Evolutionary conservation across 1,140 invertebrate species (phyloP).

Genomic region (Drosophila rufa): DNA sequence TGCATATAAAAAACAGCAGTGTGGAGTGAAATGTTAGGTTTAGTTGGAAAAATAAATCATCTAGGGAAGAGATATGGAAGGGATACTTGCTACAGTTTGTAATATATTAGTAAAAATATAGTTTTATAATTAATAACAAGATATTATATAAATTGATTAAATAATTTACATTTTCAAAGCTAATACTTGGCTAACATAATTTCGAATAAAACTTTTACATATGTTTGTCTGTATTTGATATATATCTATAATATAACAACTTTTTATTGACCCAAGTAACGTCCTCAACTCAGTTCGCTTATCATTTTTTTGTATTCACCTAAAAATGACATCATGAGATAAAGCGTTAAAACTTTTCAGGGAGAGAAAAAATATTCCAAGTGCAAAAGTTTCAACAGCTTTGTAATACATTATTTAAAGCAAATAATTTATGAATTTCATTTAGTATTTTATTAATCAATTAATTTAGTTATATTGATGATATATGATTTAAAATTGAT

Average conservation of each 20-base stretch:
- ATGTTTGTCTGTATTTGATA: too few species aligned
- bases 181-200: neutral
- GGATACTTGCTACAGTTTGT: neutral
- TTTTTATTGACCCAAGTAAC: neutral
- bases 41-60: neutral
- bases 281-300: slow-evolving; percentile 6
- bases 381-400: neutral
- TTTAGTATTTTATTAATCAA: too few species aligned
- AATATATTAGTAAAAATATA: neutral
- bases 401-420: too few species aligned
- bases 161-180: too few species aligned
- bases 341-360: neutral
- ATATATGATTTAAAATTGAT: too few species aligned
- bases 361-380: neutral
- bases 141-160: too few species aligned
- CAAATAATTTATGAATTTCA: too few species aligned
- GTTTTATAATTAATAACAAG: neutral
- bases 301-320: slow-evolving; percentile 2
- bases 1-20: neutral
- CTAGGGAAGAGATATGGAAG: neutral
- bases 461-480: too few species aligned
- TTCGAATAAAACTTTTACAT: neutral
- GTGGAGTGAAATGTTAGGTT: slow-evolving; percentile 1
- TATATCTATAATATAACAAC: neutral
- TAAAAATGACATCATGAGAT: slow-evolving; percentile 18